Conservation (phyloP, 2,113 vertebrate genomes). For the Sardina pilchardus region DNA sequence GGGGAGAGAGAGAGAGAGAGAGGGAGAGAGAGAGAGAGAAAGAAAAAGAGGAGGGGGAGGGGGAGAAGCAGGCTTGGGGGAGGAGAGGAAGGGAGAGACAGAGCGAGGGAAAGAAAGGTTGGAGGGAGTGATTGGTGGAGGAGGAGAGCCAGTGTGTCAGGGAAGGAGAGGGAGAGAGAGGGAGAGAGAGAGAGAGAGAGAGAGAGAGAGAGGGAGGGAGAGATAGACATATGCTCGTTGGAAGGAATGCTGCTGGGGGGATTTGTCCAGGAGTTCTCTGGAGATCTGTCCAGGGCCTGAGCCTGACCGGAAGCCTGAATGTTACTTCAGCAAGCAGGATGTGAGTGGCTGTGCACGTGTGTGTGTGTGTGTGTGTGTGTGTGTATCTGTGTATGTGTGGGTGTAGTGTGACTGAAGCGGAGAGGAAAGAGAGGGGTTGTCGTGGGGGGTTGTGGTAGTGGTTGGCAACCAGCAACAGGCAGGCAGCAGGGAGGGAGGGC, state of each 20-base stretch:
- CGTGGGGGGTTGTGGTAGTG: background rate
- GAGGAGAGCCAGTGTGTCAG: constrained; percentile 26
- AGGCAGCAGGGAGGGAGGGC: constrained; percentile 38
- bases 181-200: background rate
- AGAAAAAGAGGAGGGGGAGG: background rate
- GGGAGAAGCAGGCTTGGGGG: background rate
- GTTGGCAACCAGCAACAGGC: background rate
- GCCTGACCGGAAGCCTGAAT: constrained; percentile 37
- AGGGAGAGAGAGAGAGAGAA: background rate
- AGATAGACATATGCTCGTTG: constrained; percentile 42
- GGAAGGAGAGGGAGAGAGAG: background rate
- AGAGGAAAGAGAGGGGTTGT: background rate
- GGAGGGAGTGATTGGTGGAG: constrained; percentile 2
- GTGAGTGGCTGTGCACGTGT: constrained; percentile 32
- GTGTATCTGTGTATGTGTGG: constrained; percentile 11
- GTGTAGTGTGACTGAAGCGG: constrained; percentile 7
- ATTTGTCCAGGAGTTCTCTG: constrained; percentile 40
- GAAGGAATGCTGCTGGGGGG: constrained; percentile 25
- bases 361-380: constrained; percentile 36
- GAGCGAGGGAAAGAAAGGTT: constrained; percentile 34
- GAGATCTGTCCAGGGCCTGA: background rate
- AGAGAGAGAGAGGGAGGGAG: background rate
- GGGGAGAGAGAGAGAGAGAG: constrained; percentile 5
- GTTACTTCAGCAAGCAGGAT: constrained; percentile 38
- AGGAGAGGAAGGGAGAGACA: background rate